Conservation (phyloP, 1,140 invertebrate genomes). For the Ridgeia piscesae region DNA sequence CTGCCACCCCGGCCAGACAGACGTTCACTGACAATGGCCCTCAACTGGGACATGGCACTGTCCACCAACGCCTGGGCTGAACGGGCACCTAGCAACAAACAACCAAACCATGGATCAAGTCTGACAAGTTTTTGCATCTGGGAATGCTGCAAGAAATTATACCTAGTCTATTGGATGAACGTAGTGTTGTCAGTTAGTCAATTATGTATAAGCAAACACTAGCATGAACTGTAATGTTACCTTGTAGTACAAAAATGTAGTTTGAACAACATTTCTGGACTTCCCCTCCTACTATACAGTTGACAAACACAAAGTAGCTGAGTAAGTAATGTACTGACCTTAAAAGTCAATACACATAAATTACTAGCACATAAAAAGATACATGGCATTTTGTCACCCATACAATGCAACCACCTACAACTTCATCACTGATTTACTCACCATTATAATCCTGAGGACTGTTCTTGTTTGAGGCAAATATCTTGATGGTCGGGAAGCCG, state of each 20-base stretch:
- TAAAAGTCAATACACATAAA: too few relatives aligned
- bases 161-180: background rate
- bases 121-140: background rate
- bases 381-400: background rate
- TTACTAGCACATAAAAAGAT: too few relatives aligned
- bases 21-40: conserved; percentile 69
- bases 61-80: conserved; percentile 85
- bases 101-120: background rate
- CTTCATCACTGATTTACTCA: conserved; percentile 28
- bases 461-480: conserved; percentile 86
- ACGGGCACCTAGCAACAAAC: conserved; percentile 64
- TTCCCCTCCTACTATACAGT: too few relatives aligned
- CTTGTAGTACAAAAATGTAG: background rate
- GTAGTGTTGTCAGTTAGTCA: background rate
- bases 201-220: background rate
- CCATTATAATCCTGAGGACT: conserved; percentile 85
- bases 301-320: too few relatives aligned
- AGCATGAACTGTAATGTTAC: background rate
- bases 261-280: background rate
- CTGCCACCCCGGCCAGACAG: conserved; percentile 56
- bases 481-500: conserved; percentile 96
- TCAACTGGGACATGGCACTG: conserved; percentile 72
- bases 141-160: background rate
- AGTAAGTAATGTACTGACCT: too few relatives aligned
- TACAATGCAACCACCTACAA: background rate